phyloP scores from a whole-genome alignment of 2,113 vertebrate species.

The Myanophis thanlyinensis region DNA sequence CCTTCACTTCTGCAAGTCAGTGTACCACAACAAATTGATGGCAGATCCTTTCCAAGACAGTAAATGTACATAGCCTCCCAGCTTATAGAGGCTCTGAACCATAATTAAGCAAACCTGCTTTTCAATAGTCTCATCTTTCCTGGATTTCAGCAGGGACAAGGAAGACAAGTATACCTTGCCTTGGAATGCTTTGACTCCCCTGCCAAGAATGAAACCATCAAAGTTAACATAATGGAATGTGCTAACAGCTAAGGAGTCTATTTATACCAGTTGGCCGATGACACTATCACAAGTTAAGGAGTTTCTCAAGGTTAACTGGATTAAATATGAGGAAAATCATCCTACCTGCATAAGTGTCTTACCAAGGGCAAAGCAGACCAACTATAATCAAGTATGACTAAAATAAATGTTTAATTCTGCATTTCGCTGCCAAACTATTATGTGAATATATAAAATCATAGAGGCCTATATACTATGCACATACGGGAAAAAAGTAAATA shows the following conservation, averaged over 20 bases:
- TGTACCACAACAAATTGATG: background rate
- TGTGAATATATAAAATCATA: background rate
- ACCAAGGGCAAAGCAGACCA: background rate
- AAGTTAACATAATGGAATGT: background rate
- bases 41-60: background rate
- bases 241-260: background rate
- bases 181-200: background rate
- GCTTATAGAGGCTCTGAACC: background rate
- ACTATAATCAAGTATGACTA: background rate
- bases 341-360: background rate
- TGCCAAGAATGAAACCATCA: background rate
- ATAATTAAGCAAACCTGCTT: background rate
- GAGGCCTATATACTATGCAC: background rate
- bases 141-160: background rate
- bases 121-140: background rate
- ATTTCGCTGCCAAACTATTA: background rate
- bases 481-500: background rate
- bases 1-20: background rate
- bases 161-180: background rate
- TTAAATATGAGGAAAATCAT: background rate
- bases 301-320: background rate
- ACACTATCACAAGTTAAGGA: background rate
- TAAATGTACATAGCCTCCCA: background rate
- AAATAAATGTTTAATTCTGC: background rate
- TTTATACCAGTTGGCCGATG: background rate